Evolutionary conservation across 1,140 invertebrate genomes (phyloP), one percentile per base, ranked within the genome.

Genomic region (Melitaea cinxia): DNA sequence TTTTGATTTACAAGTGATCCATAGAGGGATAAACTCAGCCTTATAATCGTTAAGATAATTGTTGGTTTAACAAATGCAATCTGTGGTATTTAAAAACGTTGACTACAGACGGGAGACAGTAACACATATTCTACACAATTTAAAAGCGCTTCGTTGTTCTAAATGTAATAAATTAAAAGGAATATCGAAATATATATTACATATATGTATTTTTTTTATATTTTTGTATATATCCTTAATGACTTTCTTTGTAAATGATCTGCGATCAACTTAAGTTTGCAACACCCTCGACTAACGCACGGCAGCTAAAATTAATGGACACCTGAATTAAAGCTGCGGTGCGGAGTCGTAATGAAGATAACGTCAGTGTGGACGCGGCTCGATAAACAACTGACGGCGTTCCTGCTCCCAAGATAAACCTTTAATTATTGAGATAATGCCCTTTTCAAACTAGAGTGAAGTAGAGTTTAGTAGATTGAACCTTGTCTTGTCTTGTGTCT

Each of bases 261-360:
- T 30, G 24, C 21, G 2, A 58, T 33, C 37, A 21, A 35, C 42
- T 33, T 26, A 17, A 21, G 39, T 64, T 30, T 56, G 53, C 28
- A 54, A 28, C 19, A 26, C 17, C 33, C 39, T 63, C 35, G 42
- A 47, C 42, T 30, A 60, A 56, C 37, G 28, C 35, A 78, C 77
- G 75, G 83, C 83, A 79, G 83, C 79, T 82, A 81, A 87, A 87
- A 85, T 87, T 82, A 87, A 89, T 87, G 83, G 86, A 83, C 70
- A 81, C 67, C 78, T 81, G 85, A 86, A 86, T 86, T 84, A 82
- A 85, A 87, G 75, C 83, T 74, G 77, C 75, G 54, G 67, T 65
- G 77, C 72, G 61, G 74, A 85, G 65, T 78, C 73, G 78, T 87
- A 88, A 88, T 87, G 84, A 87, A 88, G 85, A 87, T 88, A 88